Evolutionary conservation across 2,113 vertebrate species (phyloP), one percentile per base, ranked within the genome.

Genomic region (Psittacus erithacus): DNA sequence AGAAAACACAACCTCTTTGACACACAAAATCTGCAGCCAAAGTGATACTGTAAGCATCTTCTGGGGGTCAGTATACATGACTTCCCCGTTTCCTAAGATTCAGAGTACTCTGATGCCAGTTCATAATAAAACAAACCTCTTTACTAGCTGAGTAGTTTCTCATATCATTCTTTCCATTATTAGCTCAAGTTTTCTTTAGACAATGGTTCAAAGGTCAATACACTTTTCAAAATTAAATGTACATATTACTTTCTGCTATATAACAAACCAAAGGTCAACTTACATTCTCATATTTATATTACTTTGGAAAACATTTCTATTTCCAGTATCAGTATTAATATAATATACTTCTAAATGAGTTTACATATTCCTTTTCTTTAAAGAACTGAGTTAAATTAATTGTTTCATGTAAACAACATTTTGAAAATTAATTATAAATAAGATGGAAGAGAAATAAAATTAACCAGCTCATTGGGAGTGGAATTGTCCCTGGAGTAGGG

Each of bases 341-440:
- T 65, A 84, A 75, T 60, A 17, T 19, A 47, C 24, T 68, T 75
- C 35, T 49, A 75, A 96, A 95, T 64, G 60, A 86, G 95, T 91
- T 94, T 88, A 95, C 29, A 28, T 59, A 46, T 79, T 91, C 65
- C 4, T 59, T 88, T 81, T 82, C 80, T 82, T 84, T 82, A 76
- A 86, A 92, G 74, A 79, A 29, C 20, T 39, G 6, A 44, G 44
- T 93, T 46, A 57, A 79, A 88, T 92, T 93, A 93, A 78, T 93
- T 81, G 43, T 79, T 87, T 79, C 52, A 79, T 62, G 49, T 91
- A 95, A 91, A 94, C 76, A 91, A n/a, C 15, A 52, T 76, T 64
- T 86, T 5, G 55, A 78, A 94, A 95, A 96, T 92, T 88, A 96
- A 95, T 94, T 96, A 78, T 20, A 73, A 93, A 47, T 53, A 39